Conservation (phyloP, 1,140 invertebrate species). For the Parapsyche elsis region DNA sequence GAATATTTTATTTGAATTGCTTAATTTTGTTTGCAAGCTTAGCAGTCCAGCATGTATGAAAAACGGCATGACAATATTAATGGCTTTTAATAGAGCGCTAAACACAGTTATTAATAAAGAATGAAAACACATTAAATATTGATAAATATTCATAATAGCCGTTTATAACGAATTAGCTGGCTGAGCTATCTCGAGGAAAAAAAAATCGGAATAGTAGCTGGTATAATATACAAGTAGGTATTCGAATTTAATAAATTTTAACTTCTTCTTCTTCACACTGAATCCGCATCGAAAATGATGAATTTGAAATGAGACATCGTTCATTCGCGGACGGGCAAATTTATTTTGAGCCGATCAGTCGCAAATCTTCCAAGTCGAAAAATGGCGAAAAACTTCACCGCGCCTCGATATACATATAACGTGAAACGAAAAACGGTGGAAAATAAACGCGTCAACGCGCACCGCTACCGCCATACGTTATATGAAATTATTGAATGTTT, state of each 20-base stretch:
- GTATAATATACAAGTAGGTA: background rate
- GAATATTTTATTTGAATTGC: no score
- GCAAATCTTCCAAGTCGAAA: background rate
- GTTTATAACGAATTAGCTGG: background rate
- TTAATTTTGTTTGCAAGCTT: background rate
- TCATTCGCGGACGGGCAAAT: slow-evolving; percentile 33
- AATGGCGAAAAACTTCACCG: no score
- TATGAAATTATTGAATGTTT: slow-evolving; percentile 38
- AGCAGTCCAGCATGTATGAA: no score
- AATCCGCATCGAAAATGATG: slow-evolving; percentile 3
- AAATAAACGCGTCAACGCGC: slow-evolving; percentile 17
- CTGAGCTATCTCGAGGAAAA: no score
- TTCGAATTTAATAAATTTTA: slow-evolving; percentile 7
- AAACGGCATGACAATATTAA: no score
- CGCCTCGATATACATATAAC: background rate
- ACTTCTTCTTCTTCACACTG: slow-evolving; percentile 3
- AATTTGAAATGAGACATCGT: slow-evolving; percentile 32
- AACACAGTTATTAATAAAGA: no score
- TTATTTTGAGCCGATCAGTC: background rate
- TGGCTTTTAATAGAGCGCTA: no score
- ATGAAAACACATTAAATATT: background rate
- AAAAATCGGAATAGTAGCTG: background rate
- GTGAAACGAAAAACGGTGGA: background rate
- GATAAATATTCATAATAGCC: background rate
- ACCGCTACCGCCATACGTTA: slow-evolving; percentile 25